Percentiles rank a stretch among this genome's conserved stretches.
These are phyloP conservation scores for Naso thynnoides DNA, from an alignment of 2,797 vertebrate species.

Conservation along the genomic window DNA sequence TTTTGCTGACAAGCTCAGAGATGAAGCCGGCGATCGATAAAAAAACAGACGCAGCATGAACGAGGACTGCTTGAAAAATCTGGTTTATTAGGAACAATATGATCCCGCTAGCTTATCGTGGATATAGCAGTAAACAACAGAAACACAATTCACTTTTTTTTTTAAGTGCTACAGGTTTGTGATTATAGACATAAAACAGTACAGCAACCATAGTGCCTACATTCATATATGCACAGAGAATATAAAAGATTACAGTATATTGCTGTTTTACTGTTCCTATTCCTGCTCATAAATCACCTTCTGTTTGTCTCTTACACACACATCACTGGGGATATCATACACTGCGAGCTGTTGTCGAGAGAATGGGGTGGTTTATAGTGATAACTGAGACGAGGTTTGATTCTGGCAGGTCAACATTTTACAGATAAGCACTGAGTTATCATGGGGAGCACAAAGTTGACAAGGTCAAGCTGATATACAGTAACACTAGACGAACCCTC, in stretches of 20 bases:
- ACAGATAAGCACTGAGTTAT: conserved; percentile 66
- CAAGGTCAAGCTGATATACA: conserved; percentile 67
- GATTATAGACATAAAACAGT: conserved; percentile 81
- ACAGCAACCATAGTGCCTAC: conserved; percentile 83
- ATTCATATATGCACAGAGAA: conserved; percentile 80
- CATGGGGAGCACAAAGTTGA: conserved; percentile 62
- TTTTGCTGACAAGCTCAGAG: conserved; percentile 32
- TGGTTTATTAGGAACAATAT: conserved; percentile 84
- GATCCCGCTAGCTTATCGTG: conserved; percentile 83
- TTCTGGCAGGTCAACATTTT: conserved; percentile 62
- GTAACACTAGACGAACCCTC: conserved; percentile 67
- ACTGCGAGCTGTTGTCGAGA: conserved; percentile 43
- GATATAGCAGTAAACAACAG: conserved; percentile 84
- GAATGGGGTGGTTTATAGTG: conserved; percentile 34
- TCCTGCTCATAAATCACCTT: conserved; percentile 52
- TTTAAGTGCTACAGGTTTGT: conserved; percentile 84
- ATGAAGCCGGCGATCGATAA: conserved; percentile 39
- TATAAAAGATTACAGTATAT: conserved; percentile 79
- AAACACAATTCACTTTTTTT: conserved; percentile 78
- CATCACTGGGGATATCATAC: conserved; percentile 42
- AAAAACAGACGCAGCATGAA: conserved; percentile 36
- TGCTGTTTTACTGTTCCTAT: conserved; percentile 74
- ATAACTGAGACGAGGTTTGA: conserved; percentile 50
- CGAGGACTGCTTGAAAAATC: conserved; percentile 72
- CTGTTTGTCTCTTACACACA: conserved; percentile 41